Evolutionary conservation across 2,797 vertebrate species (phyloP).

Genomic region (Zenarchopterus dispar): DNA sequence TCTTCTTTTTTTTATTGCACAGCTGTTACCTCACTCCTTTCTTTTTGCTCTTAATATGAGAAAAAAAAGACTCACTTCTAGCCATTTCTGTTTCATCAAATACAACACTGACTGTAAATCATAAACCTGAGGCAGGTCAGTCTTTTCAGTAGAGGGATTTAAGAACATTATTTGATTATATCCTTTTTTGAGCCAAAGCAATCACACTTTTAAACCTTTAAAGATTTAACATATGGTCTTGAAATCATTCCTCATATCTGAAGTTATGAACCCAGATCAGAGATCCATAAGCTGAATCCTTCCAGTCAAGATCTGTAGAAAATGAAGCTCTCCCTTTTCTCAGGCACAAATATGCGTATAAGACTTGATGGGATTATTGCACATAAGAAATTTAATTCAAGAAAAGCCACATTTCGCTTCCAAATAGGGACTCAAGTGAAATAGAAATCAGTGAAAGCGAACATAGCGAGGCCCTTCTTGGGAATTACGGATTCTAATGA

Average conservation of each 20-base stretch:
- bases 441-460: constrained; percentile 24
- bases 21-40: constrained; percentile 65
- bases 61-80: constrained; percentile 60
- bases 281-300: too few species aligned
- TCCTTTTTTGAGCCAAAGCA: constrained; percentile 33
- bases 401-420: constrained; percentile 18
- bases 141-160: constrained; percentile 53
- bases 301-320: too few species aligned
- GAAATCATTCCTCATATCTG: constrained; percentile 51
- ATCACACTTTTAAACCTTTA: constrained; percentile 60
- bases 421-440: constrained; percentile 13
- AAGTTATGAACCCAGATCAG: constrained; percentile 29
- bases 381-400: not conserved
- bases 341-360: not conserved
- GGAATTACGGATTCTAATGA: constrained; percentile 58
- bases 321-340: too few species aligned
- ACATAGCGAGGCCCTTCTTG: constrained; percentile 40
- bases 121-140: constrained; percentile 49
- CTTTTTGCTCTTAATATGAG: constrained; percentile 62
- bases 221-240: constrained; percentile 56
- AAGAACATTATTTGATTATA: constrained; percentile 61
- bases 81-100: constrained; percentile 42
- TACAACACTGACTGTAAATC: constrained; percentile 60
- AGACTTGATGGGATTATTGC: not conserved
- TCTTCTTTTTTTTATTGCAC: constrained; percentile 59